phyloP scores from a whole-genome alignment of 2,888 invertebrate genomes.

The Cheilosia impressa region DNA sequence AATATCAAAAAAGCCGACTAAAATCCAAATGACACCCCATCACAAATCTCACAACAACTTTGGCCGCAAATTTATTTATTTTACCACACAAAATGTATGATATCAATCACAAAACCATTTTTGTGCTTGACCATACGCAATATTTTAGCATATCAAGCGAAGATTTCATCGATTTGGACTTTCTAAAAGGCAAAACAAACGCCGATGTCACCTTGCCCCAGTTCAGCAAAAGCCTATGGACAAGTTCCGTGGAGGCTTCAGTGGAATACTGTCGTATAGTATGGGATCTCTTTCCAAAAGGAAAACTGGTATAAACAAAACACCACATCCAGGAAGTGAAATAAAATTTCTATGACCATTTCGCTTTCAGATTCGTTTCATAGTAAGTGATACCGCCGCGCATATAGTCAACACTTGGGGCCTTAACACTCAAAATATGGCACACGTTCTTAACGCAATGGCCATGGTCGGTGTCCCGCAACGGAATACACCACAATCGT shows the following conservation, averaged over 20 bases:
- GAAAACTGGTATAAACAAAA: constrained; percentile 88
- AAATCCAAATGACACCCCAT: constrained; percentile 14
- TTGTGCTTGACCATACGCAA: constrained; percentile 97
- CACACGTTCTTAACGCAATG: constrained; percentile 93
- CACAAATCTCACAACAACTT: constrained; percentile 10
- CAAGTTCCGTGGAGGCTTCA: constrained; percentile 96
- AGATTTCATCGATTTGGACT: constrained; percentile 82
- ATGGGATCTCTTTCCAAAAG: constrained; percentile 97
- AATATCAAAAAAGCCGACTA: constrained; percentile 25
- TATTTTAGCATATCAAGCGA: constrained; percentile 90
- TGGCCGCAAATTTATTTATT: constrained; percentile 23
- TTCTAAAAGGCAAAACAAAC: constrained; percentile 85
- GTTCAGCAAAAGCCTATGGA: constrained; percentile 97
- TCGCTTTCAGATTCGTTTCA: constrained; percentile 89
- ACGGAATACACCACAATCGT: constrained; percentile 84
- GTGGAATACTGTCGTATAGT: constrained; percentile 98
- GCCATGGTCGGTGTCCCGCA: constrained; percentile 92
- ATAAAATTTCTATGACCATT: background rate
- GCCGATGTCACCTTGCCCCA: constrained; percentile 90
- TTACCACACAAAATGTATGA: constrained; percentile 79
- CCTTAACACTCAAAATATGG: constrained; percentile 92
- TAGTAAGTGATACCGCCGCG: constrained; percentile 93
- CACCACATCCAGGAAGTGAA: background rate
- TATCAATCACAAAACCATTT: constrained; percentile 96
- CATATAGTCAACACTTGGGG: constrained; percentile 94